Evolutionary conservation across 2,888 invertebrate species (phyloP).

Genomic region (Harpalus rubripes): DNA sequence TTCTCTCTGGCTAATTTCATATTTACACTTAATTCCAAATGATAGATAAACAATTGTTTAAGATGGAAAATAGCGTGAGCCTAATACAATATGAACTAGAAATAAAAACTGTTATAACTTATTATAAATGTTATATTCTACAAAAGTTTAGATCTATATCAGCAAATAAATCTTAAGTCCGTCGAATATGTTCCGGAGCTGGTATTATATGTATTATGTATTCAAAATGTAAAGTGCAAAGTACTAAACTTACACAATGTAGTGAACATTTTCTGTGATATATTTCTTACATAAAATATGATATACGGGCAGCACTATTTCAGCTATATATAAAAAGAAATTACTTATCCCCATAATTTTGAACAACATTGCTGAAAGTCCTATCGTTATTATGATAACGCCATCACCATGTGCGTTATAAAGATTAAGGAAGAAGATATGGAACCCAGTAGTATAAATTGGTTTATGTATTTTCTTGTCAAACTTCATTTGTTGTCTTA

Average conservation of each 20-base stretch:
- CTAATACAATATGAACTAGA: no score
- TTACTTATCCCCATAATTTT: neutral
- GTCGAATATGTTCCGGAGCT: neutral
- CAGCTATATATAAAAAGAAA: no score
- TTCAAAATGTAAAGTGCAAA: constrained; percentile 1
- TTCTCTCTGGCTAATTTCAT: no score
- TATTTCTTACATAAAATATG: neutral
- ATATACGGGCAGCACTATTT: neutral
- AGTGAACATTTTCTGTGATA: neutral
- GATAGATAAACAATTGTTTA: no score
- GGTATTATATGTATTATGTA: neutral
- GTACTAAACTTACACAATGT: neutral
- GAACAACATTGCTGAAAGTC: neutral
- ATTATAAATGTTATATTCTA: no score
- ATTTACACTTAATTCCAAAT: no score
- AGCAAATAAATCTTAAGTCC: neutral
- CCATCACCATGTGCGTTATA: neutral
- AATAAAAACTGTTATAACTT: no score
- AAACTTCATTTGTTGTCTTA: no score
- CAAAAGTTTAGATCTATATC: no score
- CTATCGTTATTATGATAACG: neutral
- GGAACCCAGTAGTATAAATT: neutral
- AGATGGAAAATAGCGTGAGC: no score
- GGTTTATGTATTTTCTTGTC: no score
- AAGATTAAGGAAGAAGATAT: neutral